Conservation (phyloP, 23 tunicate species). For the Halocynthia roretzi region DNA sequence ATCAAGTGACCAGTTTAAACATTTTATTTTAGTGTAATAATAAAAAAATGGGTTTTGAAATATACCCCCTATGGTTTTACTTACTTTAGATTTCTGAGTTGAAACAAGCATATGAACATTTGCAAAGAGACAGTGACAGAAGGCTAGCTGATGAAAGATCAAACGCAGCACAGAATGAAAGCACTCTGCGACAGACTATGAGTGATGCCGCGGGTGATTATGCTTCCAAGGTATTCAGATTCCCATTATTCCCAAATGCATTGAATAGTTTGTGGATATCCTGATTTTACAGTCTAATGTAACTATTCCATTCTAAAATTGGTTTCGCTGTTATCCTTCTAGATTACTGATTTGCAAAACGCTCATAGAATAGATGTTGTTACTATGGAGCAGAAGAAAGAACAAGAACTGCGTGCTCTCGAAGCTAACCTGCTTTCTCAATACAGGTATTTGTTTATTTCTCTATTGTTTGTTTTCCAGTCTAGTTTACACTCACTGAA, state of each 20-base stretch:
- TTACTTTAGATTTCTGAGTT: conserved; percentile 58
- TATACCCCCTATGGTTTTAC: background rate
- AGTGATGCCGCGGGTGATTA: conserved; percentile 49
- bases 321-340: background rate
- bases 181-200: conserved; percentile 54
- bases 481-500: background rate
- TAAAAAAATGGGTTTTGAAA: background rate
- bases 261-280: too few relatives aligned
- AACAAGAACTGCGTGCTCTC: conserved; percentile 39
- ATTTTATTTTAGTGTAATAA: background rate
- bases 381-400: conserved; percentile 51
- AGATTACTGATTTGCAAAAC: conserved; percentile 47
- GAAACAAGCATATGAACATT: conserved; percentile 36
- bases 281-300: too few relatives aligned
- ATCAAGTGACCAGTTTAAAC: too few relatives aligned
- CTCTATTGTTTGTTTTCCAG: background rate
- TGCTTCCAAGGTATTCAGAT: conserved; percentile 30
- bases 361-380: conserved; percentile 53
- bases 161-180: conserved; percentile 46
- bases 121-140: conserved; percentile 50
- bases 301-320: too few relatives aligned
- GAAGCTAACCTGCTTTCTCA: conserved; percentile 45
- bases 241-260: too few relatives aligned
- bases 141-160: conserved; percentile 34
- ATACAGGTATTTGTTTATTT: conserved; percentile 32